Percentiles rank a stretch among this genome's conserved stretches.
These are phyloP conservation scores for Drosophila sp. DNA, from an alignment of 1,140 invertebrate species.

Conservation along the genomic window DNA sequence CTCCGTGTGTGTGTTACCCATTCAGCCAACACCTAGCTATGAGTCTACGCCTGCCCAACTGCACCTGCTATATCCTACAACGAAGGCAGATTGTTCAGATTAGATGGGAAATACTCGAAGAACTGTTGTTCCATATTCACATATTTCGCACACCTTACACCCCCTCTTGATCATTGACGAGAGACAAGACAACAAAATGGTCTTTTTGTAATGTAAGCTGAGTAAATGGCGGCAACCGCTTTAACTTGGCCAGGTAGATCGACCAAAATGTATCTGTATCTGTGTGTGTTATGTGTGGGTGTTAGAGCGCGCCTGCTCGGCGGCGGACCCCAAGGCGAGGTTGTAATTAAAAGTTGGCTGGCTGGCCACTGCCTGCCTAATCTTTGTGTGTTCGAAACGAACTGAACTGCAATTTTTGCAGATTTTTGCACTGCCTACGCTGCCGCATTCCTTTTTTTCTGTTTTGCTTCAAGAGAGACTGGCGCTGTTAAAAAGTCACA, in stretches of 20 bases:
- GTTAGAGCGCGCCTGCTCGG: conserved; percentile 60
- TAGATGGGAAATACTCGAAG: neutral
- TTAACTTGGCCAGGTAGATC: conserved; percentile 35
- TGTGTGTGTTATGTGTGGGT: conserved; percentile 60
- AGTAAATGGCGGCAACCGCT: conserved; percentile 36
- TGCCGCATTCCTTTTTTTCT: conserved; percentile 58
- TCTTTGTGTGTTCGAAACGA: conserved; percentile 40
- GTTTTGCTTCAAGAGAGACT: conserved; percentile 28
- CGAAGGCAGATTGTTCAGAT: neutral
- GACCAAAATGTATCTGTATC: conserved; percentile 46
- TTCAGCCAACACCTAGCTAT: neutral
- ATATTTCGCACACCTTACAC: conserved; percentile 72
- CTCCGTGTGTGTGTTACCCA: neutral
- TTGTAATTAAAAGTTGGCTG: conserved; percentile 70
- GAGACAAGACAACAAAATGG: conserved; percentile 78
- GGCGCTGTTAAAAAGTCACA: conserved; percentile 38
- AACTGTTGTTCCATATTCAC: conserved; percentile 20
- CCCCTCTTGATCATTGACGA: conserved; percentile 50
- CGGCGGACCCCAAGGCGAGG: conserved; percentile 47
- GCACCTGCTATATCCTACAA: too few species aligned
- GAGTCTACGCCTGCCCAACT: too few species aligned
- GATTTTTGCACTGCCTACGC: conserved; percentile 62
- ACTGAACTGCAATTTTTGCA: conserved; percentile 31
- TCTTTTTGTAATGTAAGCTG: conserved; percentile 51
- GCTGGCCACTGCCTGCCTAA: conserved; percentile 40